A percentile compares a stretch with the other conserved stretches of the same genome.
Evolutionary conservation across 2,888 invertebrate genomes (phyloP).

Genomic region (Lasioglossum figueresi): DNA sequence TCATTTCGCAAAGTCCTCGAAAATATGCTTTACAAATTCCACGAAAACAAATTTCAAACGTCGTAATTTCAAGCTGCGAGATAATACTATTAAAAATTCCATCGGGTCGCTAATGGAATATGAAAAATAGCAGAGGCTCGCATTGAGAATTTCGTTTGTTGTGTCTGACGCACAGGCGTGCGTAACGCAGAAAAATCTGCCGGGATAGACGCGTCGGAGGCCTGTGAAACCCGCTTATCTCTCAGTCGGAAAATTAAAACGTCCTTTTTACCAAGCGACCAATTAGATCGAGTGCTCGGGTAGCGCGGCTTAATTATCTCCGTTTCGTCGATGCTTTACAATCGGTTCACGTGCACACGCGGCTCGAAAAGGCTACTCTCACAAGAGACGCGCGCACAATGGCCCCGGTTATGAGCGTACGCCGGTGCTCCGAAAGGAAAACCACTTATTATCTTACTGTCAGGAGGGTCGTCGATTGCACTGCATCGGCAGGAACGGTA

Average conservation of each 20-base stretch:
- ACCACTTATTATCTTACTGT: slow-evolving; percentile 75
- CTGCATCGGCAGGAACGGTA: slow-evolving; percentile 73
- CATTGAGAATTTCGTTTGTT: neutral
- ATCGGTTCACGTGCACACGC: slow-evolving; percentile 55
- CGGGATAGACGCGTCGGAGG: neutral
- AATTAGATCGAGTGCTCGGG: slow-evolving; percentile 51
- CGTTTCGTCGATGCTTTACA: slow-evolving; percentile 60
- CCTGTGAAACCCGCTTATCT: slow-evolving; percentile 6
- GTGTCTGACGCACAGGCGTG: neutral
- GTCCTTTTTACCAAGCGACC: slow-evolving; percentile 27
- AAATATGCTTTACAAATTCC: neutral
- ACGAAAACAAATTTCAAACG: neutral
- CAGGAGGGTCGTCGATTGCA: slow-evolving; percentile 72
- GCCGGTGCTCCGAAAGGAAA: slow-evolving; percentile 68
- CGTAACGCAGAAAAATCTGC: neutral
- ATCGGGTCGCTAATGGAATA: neutral
- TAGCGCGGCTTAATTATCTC: slow-evolving; percentile 45
- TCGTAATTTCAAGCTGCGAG: neutral
- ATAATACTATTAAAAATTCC: neutral
- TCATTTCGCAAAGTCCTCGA: neutral
- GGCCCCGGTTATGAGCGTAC: slow-evolving; percentile 62
- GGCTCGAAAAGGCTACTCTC: slow-evolving; percentile 57
- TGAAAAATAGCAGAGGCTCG: neutral
- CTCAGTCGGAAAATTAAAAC: slow-evolving; percentile 41
- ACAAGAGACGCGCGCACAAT: slow-evolving; percentile 54